Conservation (phyloP, 2,113 vertebrate genomes). For the Salvelinus namaycush region DNA sequence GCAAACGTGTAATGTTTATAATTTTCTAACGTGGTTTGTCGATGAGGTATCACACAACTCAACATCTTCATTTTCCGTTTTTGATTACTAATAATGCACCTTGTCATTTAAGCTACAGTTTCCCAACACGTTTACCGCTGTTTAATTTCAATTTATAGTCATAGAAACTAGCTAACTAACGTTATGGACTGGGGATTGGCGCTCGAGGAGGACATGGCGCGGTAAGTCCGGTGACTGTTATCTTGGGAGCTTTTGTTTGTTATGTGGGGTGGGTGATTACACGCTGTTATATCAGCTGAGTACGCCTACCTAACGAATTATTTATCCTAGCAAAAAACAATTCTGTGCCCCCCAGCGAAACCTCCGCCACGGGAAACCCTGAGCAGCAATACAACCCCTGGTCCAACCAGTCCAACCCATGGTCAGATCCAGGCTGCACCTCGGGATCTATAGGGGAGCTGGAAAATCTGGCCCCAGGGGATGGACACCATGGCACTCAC, state of each 20-base stretch:
- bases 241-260: too few species aligned
- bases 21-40: too few species aligned
- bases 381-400: neutral
- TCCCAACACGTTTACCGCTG: neutral
- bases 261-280: too few species aligned
- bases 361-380: too few species aligned
- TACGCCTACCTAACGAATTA: too few species aligned
- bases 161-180: neutral
- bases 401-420: neutral
- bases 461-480: neutral
- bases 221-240: neutral
- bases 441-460: neutral
- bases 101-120: neutral
- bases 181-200: slow-evolving; percentile 6
- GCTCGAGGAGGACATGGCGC: neutral
- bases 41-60: too few species aligned
- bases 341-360: too few species aligned
- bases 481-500: neutral
- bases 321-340: too few species aligned
- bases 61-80: too few species aligned
- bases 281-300: too few species aligned
- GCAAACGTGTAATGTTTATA: too few species aligned
- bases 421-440: neutral
- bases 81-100: too few species aligned
- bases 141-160: neutral